These are phyloP conservation scores for Choloepus didactylus DNA, from an alignment of 2,797 vertebrate genomes.

Conservation along the genomic window DNA sequence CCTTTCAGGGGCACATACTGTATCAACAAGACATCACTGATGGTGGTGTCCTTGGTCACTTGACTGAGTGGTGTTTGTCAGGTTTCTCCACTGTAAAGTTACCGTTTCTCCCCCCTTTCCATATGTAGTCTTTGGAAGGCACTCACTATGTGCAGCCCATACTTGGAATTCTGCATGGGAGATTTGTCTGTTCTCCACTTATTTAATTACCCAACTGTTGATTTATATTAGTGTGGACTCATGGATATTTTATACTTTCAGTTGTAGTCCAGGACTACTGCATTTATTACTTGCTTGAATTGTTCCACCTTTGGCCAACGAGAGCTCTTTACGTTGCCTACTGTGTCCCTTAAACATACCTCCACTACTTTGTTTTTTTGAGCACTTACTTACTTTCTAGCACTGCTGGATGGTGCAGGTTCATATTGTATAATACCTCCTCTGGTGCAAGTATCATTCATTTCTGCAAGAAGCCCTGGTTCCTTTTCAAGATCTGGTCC, in stretches of 20 bases:
- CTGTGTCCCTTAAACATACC: background rate
- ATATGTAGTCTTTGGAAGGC: background rate
- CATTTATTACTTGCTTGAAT: background rate
- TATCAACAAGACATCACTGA: background rate
- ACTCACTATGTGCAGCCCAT: background rate
- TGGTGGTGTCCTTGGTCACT: background rate
- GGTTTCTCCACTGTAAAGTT: background rate
- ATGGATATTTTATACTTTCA: background rate
- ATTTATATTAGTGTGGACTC: background rate
- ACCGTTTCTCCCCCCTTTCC: background rate
- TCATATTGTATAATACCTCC: background rate
- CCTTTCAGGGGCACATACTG: background rate
- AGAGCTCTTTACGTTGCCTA: background rate
- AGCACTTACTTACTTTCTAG: background rate
- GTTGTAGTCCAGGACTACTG: no score
- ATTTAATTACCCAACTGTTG: no score
- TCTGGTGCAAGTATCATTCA: background rate
- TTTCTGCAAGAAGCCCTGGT: background rate
- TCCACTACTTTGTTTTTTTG: background rate
- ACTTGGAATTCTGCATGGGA: no score
- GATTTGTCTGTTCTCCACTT: background rate
- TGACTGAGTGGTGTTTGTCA: background rate
- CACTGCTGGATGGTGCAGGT: no score
- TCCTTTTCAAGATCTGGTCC: background rate
- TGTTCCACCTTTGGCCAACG: background rate